A percentile compares a stretch with the other conserved stretches of the same genome.
Conservation (phyloP, 2,888 invertebrate genomes). For the Temnothorax rugatulus region DNA sequence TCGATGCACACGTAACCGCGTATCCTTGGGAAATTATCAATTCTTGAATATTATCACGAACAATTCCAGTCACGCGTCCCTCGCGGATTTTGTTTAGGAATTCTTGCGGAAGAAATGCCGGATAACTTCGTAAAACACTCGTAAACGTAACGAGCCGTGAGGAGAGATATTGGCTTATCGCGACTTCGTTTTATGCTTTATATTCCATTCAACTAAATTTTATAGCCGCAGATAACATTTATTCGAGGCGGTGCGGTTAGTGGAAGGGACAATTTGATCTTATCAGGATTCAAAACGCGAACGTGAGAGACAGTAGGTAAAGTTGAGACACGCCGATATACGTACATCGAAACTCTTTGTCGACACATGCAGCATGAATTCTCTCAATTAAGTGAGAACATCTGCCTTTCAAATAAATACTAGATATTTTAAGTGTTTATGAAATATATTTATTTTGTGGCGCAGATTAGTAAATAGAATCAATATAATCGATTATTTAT, state of each 20-base stretch:
- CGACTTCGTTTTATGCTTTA: constrained; percentile 54
- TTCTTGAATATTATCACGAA: constrained; percentile 33
- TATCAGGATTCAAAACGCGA: constrained; percentile 37
- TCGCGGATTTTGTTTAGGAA: constrained; percentile 53
- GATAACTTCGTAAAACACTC: constrained; percentile 53
- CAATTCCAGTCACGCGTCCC: constrained; percentile 47
- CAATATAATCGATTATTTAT: not conserved
- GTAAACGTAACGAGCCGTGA: constrained; percentile 59
- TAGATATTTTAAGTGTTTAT: not conserved
- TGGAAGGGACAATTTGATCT: constrained; percentile 26
- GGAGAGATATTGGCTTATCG: constrained; percentile 60
- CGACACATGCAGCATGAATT: constrained; percentile 2
- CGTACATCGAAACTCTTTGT: not conserved
- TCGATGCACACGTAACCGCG: constrained; percentile 5
- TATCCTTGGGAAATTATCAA: not conserved
- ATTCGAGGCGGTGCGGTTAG: constrained; percentile 2
- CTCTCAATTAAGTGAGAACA: not conserved
- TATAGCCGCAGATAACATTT: constrained; percentile 48
- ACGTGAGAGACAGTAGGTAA: not conserved
- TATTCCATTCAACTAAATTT: constrained; percentile 56
- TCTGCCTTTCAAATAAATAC: not conserved
- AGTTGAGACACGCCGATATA: not conserved
- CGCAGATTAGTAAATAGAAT: not conserved
- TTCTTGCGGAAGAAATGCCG: constrained; percentile 48
- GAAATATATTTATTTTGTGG: not conserved